A percentile compares a stretch with the other conserved stretches of the same genome.
These are phyloP conservation scores for Empis livida DNA, from an alignment of 2,888 invertebrate species.

Conservation along the genomic window DNA sequence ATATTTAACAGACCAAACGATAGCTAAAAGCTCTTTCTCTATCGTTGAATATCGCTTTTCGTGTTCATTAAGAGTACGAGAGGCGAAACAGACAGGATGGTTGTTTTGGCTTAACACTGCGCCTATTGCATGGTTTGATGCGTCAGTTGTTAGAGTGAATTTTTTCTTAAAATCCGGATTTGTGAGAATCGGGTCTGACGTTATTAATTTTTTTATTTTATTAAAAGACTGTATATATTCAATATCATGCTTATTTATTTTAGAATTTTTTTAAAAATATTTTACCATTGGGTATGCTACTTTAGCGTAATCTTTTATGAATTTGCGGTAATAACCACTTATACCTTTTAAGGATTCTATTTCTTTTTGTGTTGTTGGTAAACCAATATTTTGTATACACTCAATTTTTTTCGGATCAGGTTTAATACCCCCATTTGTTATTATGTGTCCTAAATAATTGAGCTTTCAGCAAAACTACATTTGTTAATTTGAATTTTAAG, in stretches of 20 bases:
- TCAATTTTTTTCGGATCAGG: constrained; percentile 8
- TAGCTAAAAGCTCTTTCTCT: constrained; percentile 7
- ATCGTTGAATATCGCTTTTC: constrained; percentile 5
- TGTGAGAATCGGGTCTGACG: neutral
- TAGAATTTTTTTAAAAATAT: constrained; percentile 1
- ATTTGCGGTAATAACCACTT: constrained; percentile 7
- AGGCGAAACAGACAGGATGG: constrained; percentile 3
- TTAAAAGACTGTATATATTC: constrained; percentile 1
- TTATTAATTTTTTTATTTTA: constrained; percentile 3
- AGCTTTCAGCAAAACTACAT: constrained; percentile 7
- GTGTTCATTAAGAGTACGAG: constrained; percentile 6
- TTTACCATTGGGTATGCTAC: constrained; percentile 2
- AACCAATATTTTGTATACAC: neutral
- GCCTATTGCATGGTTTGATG: constrained; percentile 2
- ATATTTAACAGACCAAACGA: constrained; percentile 5
- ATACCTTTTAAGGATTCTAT: constrained; percentile 11
- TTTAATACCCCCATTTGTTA: constrained; percentile 9
- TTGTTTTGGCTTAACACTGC: constrained; percentile 3
- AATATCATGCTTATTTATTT: neutral
- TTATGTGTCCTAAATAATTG: constrained; percentile 9
- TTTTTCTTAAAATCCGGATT: constrained; percentile 2
- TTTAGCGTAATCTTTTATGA: constrained; percentile 3
- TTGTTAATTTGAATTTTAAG: constrained; percentile 11
- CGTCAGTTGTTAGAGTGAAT: constrained; percentile 3
- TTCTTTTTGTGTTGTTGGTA: constrained; percentile 10